Conservation (phyloP, 2,797 vertebrate species). For the Morelia viridis region DNA sequence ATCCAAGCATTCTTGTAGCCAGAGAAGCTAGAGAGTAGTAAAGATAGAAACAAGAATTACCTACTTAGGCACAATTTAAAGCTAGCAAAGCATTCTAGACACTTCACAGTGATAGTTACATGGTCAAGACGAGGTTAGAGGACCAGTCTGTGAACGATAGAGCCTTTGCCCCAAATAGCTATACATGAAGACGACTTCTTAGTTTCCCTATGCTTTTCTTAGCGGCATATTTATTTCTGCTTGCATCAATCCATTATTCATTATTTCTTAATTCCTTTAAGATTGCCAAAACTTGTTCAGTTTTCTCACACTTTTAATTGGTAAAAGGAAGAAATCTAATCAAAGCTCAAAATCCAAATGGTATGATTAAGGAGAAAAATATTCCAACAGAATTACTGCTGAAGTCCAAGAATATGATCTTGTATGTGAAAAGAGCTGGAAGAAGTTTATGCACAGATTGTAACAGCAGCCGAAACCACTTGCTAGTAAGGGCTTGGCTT, state of each 20-base stretch:
- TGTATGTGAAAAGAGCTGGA: background rate
- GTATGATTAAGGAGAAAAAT: background rate
- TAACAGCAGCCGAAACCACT: background rate
- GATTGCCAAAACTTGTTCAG: background rate
- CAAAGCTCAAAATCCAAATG: background rate
- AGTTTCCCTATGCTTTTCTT: background rate
- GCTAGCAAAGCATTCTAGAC: constrained; percentile 43
- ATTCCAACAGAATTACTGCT: background rate
- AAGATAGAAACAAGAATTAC: constrained; percentile 26
- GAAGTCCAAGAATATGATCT: background rate
- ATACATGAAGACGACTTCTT: background rate
- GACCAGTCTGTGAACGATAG: constrained; percentile 1
- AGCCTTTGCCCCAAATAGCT: background rate
- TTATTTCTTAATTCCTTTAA: background rate
- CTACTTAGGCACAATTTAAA: constrained; percentile 46
- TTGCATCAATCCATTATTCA: background rate
- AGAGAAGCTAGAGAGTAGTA: constrained; percentile 7
- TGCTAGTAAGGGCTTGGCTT: background rate
- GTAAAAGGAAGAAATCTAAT: background rate
- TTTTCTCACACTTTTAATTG: background rate
- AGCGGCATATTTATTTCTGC: background rate
- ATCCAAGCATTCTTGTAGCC: constrained; percentile 25
- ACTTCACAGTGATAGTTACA: background rate
- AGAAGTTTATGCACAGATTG: background rate
- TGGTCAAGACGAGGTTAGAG: constrained; percentile 35